These are phyloP conservation scores for Drosophila leonis DNA, from an alignment of 2,888 invertebrate genomes.

Conservation along the genomic window DNA sequence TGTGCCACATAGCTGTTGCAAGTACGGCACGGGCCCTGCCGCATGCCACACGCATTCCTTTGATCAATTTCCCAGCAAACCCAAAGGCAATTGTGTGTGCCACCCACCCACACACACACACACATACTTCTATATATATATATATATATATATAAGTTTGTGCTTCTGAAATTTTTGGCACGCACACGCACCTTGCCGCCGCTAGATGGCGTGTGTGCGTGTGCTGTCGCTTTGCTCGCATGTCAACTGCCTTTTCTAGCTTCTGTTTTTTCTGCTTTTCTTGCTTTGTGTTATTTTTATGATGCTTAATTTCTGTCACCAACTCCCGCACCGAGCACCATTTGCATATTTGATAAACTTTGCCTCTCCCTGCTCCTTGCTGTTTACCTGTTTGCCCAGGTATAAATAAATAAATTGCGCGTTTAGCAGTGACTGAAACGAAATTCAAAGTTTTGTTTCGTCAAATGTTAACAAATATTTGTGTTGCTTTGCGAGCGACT, in stretches of 20 bases:
- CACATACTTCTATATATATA: neutral
- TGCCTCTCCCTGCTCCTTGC: neutral
- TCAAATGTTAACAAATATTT: constrained; percentile 56
- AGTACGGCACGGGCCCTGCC: constrained; percentile 11
- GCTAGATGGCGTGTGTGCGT: constrained; percentile 48
- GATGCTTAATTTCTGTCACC: constrained; percentile 74
- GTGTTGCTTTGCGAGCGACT: constrained; percentile 24
- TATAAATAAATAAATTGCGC: constrained; percentile 69
- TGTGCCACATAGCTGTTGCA: constrained; percentile 40
- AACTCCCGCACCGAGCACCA: constrained; percentile 33
- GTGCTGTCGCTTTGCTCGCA: constrained; percentile 34
- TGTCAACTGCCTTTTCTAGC: constrained; percentile 48
- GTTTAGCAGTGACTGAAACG: constrained; percentile 42
- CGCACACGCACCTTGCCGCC: constrained; percentile 39
- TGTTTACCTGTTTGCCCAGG: neutral
- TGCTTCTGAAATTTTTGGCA: constrained; percentile 45
- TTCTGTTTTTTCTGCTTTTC: constrained; percentile 16
- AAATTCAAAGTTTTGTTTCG: constrained; percentile 60
- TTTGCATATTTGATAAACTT: constrained; percentile 72
- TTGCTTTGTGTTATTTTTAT: constrained; percentile 55
- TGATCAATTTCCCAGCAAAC: constrained; percentile 54
- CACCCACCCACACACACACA: neutral
- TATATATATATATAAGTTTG: constrained; percentile 34
- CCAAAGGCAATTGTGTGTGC: constrained; percentile 41
- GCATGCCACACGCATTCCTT: constrained; percentile 61